Evolutionary conservation across 2,888 invertebrate species (phyloP), one percentile per base, ranked within the genome.

Genomic region (Melanostoma scalare): DNA sequence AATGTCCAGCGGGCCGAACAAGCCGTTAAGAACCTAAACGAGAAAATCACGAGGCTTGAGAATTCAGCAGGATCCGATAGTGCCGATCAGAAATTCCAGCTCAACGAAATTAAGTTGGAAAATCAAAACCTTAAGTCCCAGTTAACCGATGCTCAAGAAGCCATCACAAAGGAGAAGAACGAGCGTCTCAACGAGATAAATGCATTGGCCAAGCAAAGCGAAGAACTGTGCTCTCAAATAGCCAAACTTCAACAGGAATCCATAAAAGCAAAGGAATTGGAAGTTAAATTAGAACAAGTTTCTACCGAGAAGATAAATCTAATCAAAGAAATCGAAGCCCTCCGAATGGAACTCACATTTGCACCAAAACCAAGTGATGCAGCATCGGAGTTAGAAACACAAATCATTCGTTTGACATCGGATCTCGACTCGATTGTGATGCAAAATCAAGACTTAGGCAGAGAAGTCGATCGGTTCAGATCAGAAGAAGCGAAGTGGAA

Each of bases 1-100:
- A 90, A 92, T 68, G 63, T 77, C 0, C 61, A 67, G 61, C 87
- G 91, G 3, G 90, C 90, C 9, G 91, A 91, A 63, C 85, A 87
- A 40, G 85, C 87, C 53, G 80, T 89, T 10, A 85, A 86, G 30
- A 58, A 81, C 6, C 74, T 89, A 44, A 89, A 91, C 85, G 80
- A 89, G 6, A 86, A 87, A 79, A 61, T 88, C 5, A 74, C 81
- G 4, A 46, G 55, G 0, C 75, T 85, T 38, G 87, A 87, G 38
- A 82, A 79, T 40, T 67, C 86, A 68, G 60, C 87, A 88, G 72
- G 87, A 85, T 74, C 63, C 0, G 87, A 89, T 61, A 84, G 78
- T n/a, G 87, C 86, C 56, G 82, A 85, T 6, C 81, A 88, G 52
- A 88, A 87, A 73, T 86, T 87, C 53, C 87, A 89, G 74, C 85